Base-by-base conservation (phyloP, 2,888 invertebrate species). In the Melieria omissa region DNA sequence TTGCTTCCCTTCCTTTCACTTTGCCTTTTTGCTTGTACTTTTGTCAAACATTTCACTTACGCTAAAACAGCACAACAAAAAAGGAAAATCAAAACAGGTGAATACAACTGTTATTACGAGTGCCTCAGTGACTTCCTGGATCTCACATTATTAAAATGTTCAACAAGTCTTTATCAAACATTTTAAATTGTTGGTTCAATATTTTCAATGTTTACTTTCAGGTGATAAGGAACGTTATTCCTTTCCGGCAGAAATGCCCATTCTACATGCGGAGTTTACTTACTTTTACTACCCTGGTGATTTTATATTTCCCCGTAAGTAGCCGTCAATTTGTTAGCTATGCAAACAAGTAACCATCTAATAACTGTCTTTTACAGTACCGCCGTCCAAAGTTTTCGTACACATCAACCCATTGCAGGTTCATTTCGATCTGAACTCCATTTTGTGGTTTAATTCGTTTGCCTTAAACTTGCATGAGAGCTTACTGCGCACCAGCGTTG, bases 201-300 rank as follows among this genome's bases (percentile, higher is more conserved):
- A 54, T 54, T 54, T 44, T 14, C 10, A 65, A n/a, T 42, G 14
- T 12, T 60, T 49, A 14, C 49, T 64, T 82, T 60, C 83, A 90
- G 95, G 94, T 61, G 92, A 92, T 83, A 89, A 91, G 81, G 93
- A 93, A 82, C 91, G 93, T 75, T 93, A 95, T 78, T 92, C 93
- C 45, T 89, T 98, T 76, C 98, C 98, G 1, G 93, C 93, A 9
- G 97, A 97, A 83, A 93, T 96, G 79, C 94, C 96, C 16, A 91
- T 97, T 45, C 84, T 99, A n/a, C 98, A 99, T 87, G 93, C 97
- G 0, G 99, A 99, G 85, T 94, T 97, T 78, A 97, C 97, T 0
- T 95, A 96, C 85, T 99, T 96, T 87, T 99, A 98, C 85, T 98
- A 98, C 84, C 97, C 98, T 0, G 95, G 95, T 60, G 95, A 96